Conservation (phyloP, 2,888 invertebrate genomes). For the Pollenia labialis region DNA sequence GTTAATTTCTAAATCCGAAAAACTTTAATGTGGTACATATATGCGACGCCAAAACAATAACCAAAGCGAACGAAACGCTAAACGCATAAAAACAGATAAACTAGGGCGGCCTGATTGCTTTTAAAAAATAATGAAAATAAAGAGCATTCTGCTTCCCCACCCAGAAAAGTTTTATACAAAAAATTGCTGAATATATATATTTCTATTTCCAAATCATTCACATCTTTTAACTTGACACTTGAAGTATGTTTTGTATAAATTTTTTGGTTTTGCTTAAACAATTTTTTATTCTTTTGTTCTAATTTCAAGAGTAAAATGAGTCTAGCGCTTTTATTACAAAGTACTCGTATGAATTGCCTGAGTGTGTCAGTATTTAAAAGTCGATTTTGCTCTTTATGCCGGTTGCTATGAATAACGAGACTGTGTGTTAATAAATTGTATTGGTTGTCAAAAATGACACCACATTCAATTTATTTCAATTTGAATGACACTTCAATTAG, state of each 20-base stretch:
- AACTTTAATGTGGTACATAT: too few species aligned
- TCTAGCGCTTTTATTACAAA: slow-evolving; percentile 18
- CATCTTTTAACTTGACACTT: slow-evolving; percentile 15
- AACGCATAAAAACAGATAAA: too few species aligned
- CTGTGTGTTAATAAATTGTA: slow-evolving; percentile 63
- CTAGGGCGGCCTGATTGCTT: too few species aligned
- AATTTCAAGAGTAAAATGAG: slow-evolving; percentile 65
- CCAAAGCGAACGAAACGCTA: too few species aligned
- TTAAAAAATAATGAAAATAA: too few species aligned
- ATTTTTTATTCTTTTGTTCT: slow-evolving; percentile 45
- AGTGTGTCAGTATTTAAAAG: neutral
- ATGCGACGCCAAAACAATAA: too few species aligned
- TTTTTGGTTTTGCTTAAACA: neutral
- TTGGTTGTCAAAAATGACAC: slow-evolving; percentile 66
- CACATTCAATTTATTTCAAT: slow-evolving; percentile 70
- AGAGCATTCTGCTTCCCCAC: too few species aligned
- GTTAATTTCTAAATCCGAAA: too few species aligned
- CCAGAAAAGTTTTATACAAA: too few species aligned
- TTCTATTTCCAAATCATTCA: neutral
- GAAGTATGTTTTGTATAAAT: slow-evolving; percentile 31
- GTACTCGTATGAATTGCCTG: neutral
- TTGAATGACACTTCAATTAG: slow-evolving; percentile 73
- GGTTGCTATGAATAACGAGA: neutral
- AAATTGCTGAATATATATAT: too few species aligned
- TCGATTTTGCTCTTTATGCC: neutral